These are phyloP conservation scores for Falcunculus frontatus DNA, from an alignment of 2,113 vertebrate species.

Conservation along the genomic window DNA sequence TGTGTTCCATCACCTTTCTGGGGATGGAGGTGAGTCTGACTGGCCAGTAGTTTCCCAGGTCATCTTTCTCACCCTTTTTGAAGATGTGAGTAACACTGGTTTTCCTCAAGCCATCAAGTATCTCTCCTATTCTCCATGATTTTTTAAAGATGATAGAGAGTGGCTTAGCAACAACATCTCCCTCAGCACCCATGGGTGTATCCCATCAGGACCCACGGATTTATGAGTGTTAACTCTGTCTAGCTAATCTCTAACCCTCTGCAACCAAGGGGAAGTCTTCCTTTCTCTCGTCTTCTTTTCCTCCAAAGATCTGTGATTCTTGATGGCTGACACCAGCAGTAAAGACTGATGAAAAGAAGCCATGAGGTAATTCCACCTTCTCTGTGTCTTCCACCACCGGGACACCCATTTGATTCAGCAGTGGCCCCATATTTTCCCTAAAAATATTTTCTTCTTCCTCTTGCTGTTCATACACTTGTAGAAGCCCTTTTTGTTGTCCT, in stretches of 20 bases:
- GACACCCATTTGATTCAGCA: neutral
- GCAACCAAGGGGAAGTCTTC: neutral
- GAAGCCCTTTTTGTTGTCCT: neutral
- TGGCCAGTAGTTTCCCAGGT: neutral
- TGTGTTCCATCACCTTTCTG: neutral
- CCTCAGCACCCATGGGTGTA: neutral
- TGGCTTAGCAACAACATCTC: neutral
- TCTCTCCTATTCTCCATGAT: neutral
- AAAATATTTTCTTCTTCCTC: neutral
- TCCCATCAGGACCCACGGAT: neutral
- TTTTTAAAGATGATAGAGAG: neutral
- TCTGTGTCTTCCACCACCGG: neutral
- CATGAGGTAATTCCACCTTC: neutral
- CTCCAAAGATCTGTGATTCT: neutral
- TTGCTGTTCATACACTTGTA: neutral
- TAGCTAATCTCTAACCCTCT: neutral
- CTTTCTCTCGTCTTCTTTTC: neutral
- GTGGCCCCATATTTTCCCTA: neutral
- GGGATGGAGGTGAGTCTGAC: neutral
- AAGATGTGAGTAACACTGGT: neutral
- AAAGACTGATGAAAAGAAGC: neutral
- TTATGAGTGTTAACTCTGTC: neutral
- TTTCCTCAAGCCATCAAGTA: neutral
- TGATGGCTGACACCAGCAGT: neutral
- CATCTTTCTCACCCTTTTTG: neutral